Conservation (phyloP, 2,113 vertebrate species). For the Mormyrus lacerda region DNA sequence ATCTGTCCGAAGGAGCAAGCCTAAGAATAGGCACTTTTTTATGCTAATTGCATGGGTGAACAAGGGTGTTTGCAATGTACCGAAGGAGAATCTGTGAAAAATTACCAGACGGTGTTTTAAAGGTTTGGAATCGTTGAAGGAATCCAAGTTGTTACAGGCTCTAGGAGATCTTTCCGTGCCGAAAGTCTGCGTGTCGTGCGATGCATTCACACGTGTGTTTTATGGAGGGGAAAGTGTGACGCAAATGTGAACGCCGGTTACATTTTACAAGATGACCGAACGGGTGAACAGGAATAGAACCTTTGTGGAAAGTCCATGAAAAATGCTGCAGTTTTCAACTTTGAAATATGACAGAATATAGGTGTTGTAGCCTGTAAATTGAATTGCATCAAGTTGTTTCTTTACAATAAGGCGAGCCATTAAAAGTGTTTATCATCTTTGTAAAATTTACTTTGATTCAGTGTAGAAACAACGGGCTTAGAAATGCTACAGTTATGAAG, state of each 20-base stretch:
- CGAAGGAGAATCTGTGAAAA: background rate
- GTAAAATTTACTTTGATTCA: background rate
- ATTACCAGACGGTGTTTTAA: background rate
- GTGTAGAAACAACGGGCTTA: background rate
- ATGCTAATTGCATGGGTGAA: background rate
- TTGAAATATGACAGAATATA: background rate
- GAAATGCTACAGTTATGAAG: background rate
- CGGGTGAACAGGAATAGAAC: slow-evolving; percentile 34
- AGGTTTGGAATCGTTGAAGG: background rate
- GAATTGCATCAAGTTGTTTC: background rate
- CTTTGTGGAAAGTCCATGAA: background rate
- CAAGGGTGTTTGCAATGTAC: background rate
- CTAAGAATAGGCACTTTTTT: background rate
- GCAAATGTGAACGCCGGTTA: slow-evolving; percentile 42
- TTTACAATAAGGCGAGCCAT: background rate
- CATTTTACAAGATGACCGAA: slow-evolving; percentile 49
- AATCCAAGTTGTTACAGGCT: background rate
- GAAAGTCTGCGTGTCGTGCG: background rate
- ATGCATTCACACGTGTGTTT: slow-evolving; percentile 20
- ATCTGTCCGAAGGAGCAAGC: background rate
- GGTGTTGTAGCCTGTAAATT: background rate
- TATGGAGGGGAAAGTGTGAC: slow-evolving; percentile 47
- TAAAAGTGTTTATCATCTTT: background rate
- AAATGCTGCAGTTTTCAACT: background rate
- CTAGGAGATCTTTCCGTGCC: background rate